Conservation (phyloP, 2,888 invertebrate genomes). For the Pseudanteris insignis region DNA sequence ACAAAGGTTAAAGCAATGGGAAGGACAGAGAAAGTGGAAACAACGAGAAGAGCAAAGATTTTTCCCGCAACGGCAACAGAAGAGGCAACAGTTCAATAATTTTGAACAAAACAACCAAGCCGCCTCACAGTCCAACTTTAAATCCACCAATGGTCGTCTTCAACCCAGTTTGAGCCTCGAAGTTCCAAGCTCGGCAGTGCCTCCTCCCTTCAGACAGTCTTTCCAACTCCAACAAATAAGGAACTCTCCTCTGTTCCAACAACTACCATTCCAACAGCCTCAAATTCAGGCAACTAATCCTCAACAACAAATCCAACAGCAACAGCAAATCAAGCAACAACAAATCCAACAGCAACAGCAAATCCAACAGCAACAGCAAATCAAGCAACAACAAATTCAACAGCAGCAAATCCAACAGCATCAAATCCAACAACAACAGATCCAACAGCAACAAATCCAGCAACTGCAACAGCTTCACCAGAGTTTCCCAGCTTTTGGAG, state of each 20-base stretch:
- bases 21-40: constrained; percentile 57
- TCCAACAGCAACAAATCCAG: constrained; percentile 51
- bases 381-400: constrained; percentile 51
- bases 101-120: constrained; percentile 52
- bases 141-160: constrained; percentile 50
- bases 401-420: constrained; percentile 45
- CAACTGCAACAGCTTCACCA: constrained; percentile 56
- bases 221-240: constrained; percentile 49
- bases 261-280: constrained; percentile 54
- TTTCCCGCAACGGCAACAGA: constrained; percentile 46
- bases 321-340: constrained; percentile 43
- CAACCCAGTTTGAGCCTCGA: constrained; percentile 60
- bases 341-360: constrained; percentile 50
- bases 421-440: constrained; percentile 48
- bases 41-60: constrained; percentile 63
- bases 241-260: constrained; percentile 46
- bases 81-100: constrained; percentile 47
- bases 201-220: constrained; percentile 52
- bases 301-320: constrained; percentile 48
- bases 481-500: constrained; percentile 53
- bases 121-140: constrained; percentile 49
- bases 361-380: constrained; percentile 42
- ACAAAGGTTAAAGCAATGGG: constrained; percentile 56
- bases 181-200: constrained; percentile 53
- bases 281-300: constrained; percentile 51